Evolutionary conservation across 2,797 vertebrate species (phyloP).

Genomic region (Vespertilio murinus): DNA sequence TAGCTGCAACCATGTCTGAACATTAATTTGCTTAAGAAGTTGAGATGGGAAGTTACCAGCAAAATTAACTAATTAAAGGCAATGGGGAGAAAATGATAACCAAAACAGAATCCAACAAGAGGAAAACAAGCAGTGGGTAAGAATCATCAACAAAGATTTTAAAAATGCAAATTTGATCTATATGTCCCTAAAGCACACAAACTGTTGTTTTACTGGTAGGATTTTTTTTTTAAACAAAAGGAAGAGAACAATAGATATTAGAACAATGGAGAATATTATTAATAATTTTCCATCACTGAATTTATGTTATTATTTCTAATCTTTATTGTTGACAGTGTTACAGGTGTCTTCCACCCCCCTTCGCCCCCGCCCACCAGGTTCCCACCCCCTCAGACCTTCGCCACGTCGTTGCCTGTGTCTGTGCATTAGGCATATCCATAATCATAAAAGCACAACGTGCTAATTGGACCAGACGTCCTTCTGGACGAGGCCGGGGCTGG

Average conservation of each 20-base stretch:
- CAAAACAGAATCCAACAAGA: background rate
- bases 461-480: rapidly evolving
- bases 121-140: background rate
- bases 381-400: background rate
- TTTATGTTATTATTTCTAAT: background rate
- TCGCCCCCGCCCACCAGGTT: background rate
- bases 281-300: background rate
- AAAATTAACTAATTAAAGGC: background rate
- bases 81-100: background rate
- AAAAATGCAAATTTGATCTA: background rate
- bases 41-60: background rate
- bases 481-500: no score
- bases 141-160: background rate
- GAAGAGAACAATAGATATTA: background rate
- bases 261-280: background rate
- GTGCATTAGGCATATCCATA: background rate
- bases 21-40: background rate
- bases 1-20: background rate
- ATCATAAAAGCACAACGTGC: no score
- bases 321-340: background rate
- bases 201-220: background rate
- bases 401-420: background rate
- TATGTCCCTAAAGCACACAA: background rate
- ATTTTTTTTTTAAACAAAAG: background rate
- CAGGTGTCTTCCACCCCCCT: background rate